These are phyloP conservation scores for Hyperoplus lanceolatus DNA, from an alignment of 2,797 vertebrate genomes.

Conservation along the genomic window DNA sequence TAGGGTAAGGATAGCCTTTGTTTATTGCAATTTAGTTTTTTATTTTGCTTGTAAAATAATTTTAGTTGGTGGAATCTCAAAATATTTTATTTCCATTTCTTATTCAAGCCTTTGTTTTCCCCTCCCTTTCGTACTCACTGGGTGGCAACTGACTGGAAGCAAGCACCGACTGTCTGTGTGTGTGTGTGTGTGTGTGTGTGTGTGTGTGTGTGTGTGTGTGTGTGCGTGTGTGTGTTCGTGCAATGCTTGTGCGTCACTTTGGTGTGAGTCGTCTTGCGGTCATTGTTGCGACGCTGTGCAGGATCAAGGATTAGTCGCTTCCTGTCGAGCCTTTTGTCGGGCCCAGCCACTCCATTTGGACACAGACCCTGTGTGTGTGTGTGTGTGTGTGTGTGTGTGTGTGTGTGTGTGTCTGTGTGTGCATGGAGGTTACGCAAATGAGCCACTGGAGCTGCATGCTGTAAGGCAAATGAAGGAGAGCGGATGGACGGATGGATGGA, in stretches of 20 bases:
- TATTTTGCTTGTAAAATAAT: neutral
- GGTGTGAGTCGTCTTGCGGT: constrained; percentile 70
- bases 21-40: neutral
- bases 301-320: constrained; percentile 87
- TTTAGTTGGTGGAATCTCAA: neutral
- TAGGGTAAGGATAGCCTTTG: neutral
- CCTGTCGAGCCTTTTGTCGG: constrained; percentile 86
- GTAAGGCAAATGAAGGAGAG: constrained; percentile 53
- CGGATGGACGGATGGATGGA: neutral
- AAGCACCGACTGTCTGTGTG: constrained; percentile 70
- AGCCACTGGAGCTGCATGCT: constrained; percentile 48
- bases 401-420: constrained; percentile 20
- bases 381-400: constrained; percentile 19
- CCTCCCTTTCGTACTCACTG: constrained; percentile 54
- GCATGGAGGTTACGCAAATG: constrained; percentile 58
- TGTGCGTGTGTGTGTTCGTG: constrained; percentile 36
- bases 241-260: constrained; percentile 40
- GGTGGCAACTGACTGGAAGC: constrained; percentile 74
- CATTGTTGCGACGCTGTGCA: constrained; percentile 83
- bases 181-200: constrained; percentile 46
- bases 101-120: constrained; percentile 8
- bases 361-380: constrained; percentile 71
- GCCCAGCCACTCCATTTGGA: constrained; percentile 83
- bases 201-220: constrained; percentile 35
- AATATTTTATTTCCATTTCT: constrained; percentile 27